Conservation (phyloP, 2,113 vertebrate species). For the Mastomys natalensis region DNA sequence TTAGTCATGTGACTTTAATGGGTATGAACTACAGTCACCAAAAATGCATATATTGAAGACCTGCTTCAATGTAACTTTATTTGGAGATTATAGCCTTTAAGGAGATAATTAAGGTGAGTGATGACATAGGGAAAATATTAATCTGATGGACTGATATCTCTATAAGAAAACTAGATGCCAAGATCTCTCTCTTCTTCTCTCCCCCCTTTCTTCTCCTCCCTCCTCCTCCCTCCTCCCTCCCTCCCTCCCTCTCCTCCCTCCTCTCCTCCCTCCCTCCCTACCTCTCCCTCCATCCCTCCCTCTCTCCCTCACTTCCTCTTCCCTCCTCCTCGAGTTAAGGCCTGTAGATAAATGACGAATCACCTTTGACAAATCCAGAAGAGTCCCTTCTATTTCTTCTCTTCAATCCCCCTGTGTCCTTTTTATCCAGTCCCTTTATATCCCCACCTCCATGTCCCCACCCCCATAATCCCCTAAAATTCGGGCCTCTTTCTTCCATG, state of each 20-base stretch:
- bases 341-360: background rate
- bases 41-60: background rate
- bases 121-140: background rate
- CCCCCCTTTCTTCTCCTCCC: accelerated
- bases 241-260: too few species aligned
- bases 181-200: background rate
- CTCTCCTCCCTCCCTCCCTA: accelerated
- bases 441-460: background rate
- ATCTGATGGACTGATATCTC: background rate
- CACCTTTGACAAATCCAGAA: background rate
- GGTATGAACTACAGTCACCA: background rate
- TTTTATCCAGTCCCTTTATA: background rate
- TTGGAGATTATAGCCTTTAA: background rate
- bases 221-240: too few species aligned
- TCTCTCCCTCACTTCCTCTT: too few species aligned
- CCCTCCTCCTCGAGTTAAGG: background rate
- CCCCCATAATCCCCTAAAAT: background rate
- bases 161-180: background rate
- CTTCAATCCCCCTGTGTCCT: background rate
- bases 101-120: background rate
- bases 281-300: too few species aligned
- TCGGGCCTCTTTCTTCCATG: too few species aligned
- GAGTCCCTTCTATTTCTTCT: background rate
- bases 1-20: background rate
- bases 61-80: background rate